phyloP scores from a whole-genome alignment of 1,140 invertebrate species.

The Dryas iulia region DNA sequence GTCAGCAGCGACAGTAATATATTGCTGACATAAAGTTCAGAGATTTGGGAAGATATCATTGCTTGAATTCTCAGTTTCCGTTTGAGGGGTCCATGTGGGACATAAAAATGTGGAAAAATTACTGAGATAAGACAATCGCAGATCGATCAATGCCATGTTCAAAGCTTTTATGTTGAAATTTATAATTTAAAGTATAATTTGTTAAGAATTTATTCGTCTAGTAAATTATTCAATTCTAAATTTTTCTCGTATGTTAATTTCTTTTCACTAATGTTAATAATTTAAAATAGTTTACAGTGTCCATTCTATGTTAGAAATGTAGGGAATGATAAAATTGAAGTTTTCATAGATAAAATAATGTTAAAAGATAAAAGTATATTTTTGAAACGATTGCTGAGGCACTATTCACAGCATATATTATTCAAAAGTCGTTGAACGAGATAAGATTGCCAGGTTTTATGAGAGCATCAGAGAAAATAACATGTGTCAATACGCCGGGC shows the following conservation, averaged over 20 bases:
- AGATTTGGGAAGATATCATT: constrained; percentile 72
- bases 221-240: neutral
- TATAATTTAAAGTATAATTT: constrained; percentile 14
- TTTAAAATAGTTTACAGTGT: neutral
- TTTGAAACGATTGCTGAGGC: constrained; percentile 23
- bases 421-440: constrained; percentile 49
- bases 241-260: neutral
- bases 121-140: constrained; percentile 47
- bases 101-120: constrained; percentile 69
- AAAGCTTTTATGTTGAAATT: constrained; percentile 20
- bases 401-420: constrained; percentile 44
- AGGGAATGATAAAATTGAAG: constrained; percentile 9
- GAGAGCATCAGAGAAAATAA: constrained; percentile 55
- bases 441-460: constrained; percentile 62
- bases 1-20: constrained; percentile 66
- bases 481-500: constrained; percentile 53
- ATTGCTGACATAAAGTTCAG: constrained; percentile 71
- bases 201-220: neutral
- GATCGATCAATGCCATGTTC: constrained; percentile 62
- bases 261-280: neutral
- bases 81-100: constrained; percentile 40
- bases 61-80: constrained; percentile 65
- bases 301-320: neutral
- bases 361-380: constrained; percentile 28
- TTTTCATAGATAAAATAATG: constrained; percentile 5